phyloP scores from a whole-genome alignment of 2,113 vertebrate genomes.

The Mellivora capensis region DNA sequence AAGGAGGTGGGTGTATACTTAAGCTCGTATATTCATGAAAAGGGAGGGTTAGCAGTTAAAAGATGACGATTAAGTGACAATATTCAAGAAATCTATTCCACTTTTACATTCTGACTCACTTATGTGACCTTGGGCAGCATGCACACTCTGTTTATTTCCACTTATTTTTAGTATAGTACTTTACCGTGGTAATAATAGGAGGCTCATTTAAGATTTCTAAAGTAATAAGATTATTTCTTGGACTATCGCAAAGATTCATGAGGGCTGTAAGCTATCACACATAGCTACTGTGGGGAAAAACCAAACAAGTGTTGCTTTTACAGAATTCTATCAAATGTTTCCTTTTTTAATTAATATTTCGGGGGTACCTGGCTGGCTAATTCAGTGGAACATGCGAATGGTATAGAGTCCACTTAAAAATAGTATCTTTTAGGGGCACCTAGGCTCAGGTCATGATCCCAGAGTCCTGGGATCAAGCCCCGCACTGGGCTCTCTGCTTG shows the following conservation, averaged over 20 bases:
- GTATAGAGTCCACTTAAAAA: not conserved
- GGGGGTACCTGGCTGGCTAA: not conserved
- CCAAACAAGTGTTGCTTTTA: not conserved
- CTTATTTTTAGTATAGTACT: not conserved
- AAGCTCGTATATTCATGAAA: not conserved
- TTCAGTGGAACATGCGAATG: not conserved
- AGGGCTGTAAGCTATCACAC: not conserved
- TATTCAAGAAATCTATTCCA: not conserved
- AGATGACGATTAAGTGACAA: not conserved
- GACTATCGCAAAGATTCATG: not conserved
- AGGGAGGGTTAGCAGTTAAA: not conserved
- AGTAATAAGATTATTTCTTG: not conserved
- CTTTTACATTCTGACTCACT: not conserved
- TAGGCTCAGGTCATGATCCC: no score
- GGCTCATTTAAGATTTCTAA: slow-evolving; percentile 13
- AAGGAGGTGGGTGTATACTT: slow-evolving; percentile 49
- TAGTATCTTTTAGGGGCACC: not conserved
- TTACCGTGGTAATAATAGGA: not conserved
- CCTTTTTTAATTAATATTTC: not conserved
- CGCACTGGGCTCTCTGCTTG: no score
- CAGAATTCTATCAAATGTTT: not conserved
- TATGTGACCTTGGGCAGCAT: not conserved
- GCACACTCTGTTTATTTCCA: not conserved
- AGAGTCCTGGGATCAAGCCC: no score
- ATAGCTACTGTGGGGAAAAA: not conserved